Conservation (phyloP, 2,113 vertebrate genomes). For the Toxotes jaculatrix region DNA sequence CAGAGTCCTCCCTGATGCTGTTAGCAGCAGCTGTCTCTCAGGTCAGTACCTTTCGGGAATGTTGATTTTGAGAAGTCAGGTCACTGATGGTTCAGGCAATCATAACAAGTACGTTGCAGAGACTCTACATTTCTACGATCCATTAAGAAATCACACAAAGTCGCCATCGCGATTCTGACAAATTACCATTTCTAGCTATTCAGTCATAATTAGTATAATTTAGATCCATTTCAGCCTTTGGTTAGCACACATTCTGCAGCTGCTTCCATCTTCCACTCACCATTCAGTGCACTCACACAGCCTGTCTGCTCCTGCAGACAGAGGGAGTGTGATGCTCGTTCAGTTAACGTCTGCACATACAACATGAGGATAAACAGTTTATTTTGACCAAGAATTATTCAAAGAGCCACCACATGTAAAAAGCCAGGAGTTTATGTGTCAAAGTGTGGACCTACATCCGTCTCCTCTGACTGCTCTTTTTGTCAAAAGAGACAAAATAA, state of each 20-base stretch:
- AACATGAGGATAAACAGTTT: slow-evolving; percentile 16
- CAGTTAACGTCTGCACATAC: slow-evolving; percentile 16
- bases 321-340: slow-evolving; percentile 18
- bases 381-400: slow-evolving; percentile 15
- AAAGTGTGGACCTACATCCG: slow-evolving; percentile 21
- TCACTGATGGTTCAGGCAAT: slow-evolving; percentile 9
- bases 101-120: neutral
- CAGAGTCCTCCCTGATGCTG: slow-evolving; percentile 35
- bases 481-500: slow-evolving; percentile 62
- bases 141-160: neutral
- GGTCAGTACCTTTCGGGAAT: neutral
- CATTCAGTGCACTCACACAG: slow-evolving; percentile 28
- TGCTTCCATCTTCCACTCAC: slow-evolving; percentile 1
- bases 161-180: neutral
- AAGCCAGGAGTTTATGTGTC: slow-evolving; percentile 41
- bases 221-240: neutral
- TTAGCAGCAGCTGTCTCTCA: slow-evolving; percentile 36
- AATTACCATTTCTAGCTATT: slow-evolving; percentile 9
- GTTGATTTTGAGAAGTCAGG: slow-evolving; percentile 10
- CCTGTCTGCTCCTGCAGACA: slow-evolving; percentile 35
- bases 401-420: neutral
- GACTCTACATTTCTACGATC: neutral
- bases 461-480: slow-evolving; percentile 51
- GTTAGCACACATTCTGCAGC: neutral
- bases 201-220: neutral